Base-by-base conservation (phyloP, 2,888 invertebrate species). In the Amorpha juglandis region DNA sequence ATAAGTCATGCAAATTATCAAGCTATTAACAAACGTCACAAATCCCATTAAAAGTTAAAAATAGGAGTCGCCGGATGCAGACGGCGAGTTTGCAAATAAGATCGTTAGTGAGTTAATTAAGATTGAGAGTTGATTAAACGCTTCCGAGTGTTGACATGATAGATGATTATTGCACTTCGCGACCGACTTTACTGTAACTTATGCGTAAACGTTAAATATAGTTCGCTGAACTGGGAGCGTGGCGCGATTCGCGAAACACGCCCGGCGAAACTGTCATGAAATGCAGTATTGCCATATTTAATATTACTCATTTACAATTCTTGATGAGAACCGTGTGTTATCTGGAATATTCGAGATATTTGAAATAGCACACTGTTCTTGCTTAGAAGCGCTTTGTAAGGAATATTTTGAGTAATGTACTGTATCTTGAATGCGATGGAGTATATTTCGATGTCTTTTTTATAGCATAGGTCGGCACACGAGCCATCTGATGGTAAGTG, bases 31-130 rank as follows among this genome's bases (percentile, higher is more conserved):
- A 53, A 67, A 70, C 67, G 64, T 69, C 63, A 52, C 55, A 48
- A 71, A 53, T 68, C 66, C 65, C 66, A 72, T 71, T 76, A 73
- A 74, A 74, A 72, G 70, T 74, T 73, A 68, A 71, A 77, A 78
- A 74, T 71, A 70, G 58, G 63, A 68, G 58, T 67, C 64, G 69
- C 52, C 47, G 69, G 70, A 70, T 75, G 77, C 71, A 27, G 63
- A 50, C 75, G 69, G 67, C 71, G 71, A 77, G 79, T 79, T 80
- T 68, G 79, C 80, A 84, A 88, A 85, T 86, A 78, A 81, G 82
- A 81, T 82, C 80, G 81, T 84, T 84, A 85, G 84, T 78, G 77
- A 83, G 81, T 88, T 90, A 89, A 90, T 90, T 90, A 88, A 89
- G 89, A 89, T 89, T 75, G 78, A 79, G 80, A 78, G 74, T 83